Base-by-base conservation (phyloP, 2,888 invertebrate genomes). In the Rambutsinella grinnellia region DNA sequence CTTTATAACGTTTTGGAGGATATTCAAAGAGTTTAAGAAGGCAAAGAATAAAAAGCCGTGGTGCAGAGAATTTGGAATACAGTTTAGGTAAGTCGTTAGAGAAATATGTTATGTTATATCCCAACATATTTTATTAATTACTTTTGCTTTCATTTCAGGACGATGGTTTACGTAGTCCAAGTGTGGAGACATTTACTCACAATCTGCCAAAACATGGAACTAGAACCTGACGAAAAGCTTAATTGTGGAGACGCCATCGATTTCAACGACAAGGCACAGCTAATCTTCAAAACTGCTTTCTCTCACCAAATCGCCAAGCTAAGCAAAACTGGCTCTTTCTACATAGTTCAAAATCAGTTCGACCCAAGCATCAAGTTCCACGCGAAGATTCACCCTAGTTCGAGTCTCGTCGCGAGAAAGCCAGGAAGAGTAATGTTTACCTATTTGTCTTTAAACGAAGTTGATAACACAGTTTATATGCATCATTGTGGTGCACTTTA, bases 1-100 rank as follows among this genome's bases (percentile, higher is more conserved):
- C 87, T 96, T 96, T 85, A 89, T 98, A 53, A 97, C 95, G 1
- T 88, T 96, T 66, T 88, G 99, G 15, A 99, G 97, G 86, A 93
- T 97, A 46, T 97, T 90, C 86, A 91, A 92, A 85, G 93, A 92
- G 3, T 97, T 91, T 87, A 90, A 90, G 83, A 92, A 91, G 85
- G 89, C 91, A 0, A 90, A 91, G 2, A 89, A 91, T 36, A 87
- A 87, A 78, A 87, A 87, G 21, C 44, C 70, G 1, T 83, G 83
- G 83, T 83, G 82, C 54, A 78, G 65, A 58, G 67, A 76, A 26
- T 70, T 78, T 63, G 72, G 79, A 19, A 65, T 82, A 49, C 80
- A 71, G 28, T 68, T 65, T 44, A 68, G 79, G 82, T 82, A 70
- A 57, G 60, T n/a, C n/a, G 49, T 57, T 54, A 53, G 27, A 53